Base-by-base conservation (phyloP, 2,113 vertebrate species). In the Nestor notabilis region DNA sequence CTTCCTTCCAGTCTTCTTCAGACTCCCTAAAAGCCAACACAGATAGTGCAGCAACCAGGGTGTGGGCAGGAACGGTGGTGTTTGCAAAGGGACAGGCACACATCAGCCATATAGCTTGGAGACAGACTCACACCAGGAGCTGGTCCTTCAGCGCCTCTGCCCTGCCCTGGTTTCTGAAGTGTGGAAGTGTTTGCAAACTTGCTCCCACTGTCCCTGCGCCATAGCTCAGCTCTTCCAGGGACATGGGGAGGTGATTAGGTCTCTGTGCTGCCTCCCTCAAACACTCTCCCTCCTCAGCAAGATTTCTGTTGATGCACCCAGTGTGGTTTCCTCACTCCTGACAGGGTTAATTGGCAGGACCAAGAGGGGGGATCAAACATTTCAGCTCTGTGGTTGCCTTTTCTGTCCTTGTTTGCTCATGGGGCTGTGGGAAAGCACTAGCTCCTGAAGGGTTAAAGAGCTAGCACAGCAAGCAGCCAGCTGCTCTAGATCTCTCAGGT, bases 271-370 rank as follows among this genome's bases (percentile, higher is more conserved):
- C 52, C 63, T 91, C 82, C 79, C 79, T 95, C 53, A 86, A 89
- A 68, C 61, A 31, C 46, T 75, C 66, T 49, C 46, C 60, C 53
- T 93, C 76, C 41, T 46, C 81, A 80, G 58, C 71, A 87, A 43
- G 13, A 65, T 96, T 93, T 96, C 92, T 84, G 84, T 66, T 95
- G 96, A 94, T 90, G 93, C 0, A 0, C 72, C 92, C 94, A 58
- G 74, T 89, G 87, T 90, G 95, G 74, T 47, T 96, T 90, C 94
- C 77, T 65, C 52, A 37, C 86, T 96, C 66, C 93, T 90, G 70
- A 90, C 91, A 93, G 93, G 96, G 95, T 97, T 97, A 97, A 97
- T 94, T 97, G 94, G 82, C 91, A 95, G 87, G 52, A 72, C 64
- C 76, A 90, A 93, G 50, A 16, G 91, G 96, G 66, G 91, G 89